Base-by-base conservation (phyloP, 1,140 invertebrate species). In the Atta colombica region DNA sequence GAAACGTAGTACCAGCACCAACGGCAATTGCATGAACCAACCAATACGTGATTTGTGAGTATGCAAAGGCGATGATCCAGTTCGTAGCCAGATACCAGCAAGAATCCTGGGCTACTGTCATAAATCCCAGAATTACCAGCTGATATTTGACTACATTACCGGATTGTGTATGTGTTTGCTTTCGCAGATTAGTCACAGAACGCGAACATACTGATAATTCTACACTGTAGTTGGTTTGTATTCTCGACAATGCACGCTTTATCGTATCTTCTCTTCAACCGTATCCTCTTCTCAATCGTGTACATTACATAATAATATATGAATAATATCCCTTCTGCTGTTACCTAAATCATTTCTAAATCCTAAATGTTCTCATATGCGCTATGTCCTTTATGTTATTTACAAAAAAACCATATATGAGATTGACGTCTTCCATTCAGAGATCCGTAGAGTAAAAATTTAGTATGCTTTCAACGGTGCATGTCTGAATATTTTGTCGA, bases 51-150 rank as follows among this genome's bases (percentile, higher is more conserved):
- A 93, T 93, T 93, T 93, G 77, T 81, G 77, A 93, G 92, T 95
- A 93, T 95, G 94, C 93, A 95, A 94, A 95, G 93, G 93, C 92
- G 94, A 95, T 94, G 94, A 93, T 94, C 95, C 93, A 94, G 94
- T 93, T 94, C 95, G 94, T 95, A 95, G 95, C 94, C 95, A 96
- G 95, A 98, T 98, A 98, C 97, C 97, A 98, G 96, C 96, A 96
- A 97, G 97, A 97, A 98, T 96, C 96, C 97, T 98, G 97, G 96
- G 96, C 88, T 93, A 93, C 93, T 94, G 93, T 94, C 93, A 96
- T 89, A 94, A 69, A 94, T 96, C 97, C 98, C 98, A 98, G 98
- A 98, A 98, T 98, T 99, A 98, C 98, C 97, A 98, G 98, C 98
- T 99, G 98, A 98, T 99, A 99, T 98, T 98, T 98, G 96, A 97